These are phyloP conservation scores for Scaptomyza tumidula DNA, from an alignment of 2,888 invertebrate species.

Conservation along the genomic window DNA sequence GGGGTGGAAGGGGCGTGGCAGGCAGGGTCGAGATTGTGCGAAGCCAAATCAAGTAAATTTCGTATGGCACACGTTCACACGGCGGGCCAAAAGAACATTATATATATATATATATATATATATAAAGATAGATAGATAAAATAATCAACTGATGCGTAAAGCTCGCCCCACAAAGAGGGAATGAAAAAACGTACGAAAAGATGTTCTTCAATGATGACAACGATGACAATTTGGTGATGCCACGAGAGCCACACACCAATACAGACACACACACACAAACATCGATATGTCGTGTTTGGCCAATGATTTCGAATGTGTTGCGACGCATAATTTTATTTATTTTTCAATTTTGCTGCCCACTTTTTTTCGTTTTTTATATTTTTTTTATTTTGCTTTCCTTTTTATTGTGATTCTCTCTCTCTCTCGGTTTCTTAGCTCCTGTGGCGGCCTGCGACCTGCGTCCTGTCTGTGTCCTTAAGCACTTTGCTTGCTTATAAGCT, in stretches of 20 bases:
- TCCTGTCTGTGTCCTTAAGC: constrained; percentile 51
- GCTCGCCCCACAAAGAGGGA: constrained; percentile 25
- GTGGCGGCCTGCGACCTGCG: constrained; percentile 1
- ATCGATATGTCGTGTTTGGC: constrained; percentile 48
- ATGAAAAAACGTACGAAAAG: not conserved
- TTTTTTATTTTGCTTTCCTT: not conserved
- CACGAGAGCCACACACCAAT: not conserved
- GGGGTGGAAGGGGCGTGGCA: not conserved
- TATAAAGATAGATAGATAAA: constrained; percentile 20
- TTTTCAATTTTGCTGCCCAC: constrained; percentile 67
- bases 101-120: constrained; percentile 15
- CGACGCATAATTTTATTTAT: constrained; percentile 77
- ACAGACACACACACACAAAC: constrained; percentile 6
- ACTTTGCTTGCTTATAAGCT: constrained; percentile 59
- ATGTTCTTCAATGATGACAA: constrained; percentile 34
- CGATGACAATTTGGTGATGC: constrained; percentile 9
- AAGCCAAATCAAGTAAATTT: constrained; percentile 63
- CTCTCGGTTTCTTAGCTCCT: not conserved
- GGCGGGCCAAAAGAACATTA: constrained; percentile 13
- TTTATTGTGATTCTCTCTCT: not conserved
- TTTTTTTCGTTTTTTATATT: no score
- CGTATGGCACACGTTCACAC: constrained; percentile 10
- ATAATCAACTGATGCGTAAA: constrained; percentile 56
- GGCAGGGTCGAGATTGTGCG: constrained; percentile 22
- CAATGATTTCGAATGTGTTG: constrained; percentile 69